Base-by-base conservation (phyloP, 2,888 invertebrate genomes). In the Axea sp. region DNA sequence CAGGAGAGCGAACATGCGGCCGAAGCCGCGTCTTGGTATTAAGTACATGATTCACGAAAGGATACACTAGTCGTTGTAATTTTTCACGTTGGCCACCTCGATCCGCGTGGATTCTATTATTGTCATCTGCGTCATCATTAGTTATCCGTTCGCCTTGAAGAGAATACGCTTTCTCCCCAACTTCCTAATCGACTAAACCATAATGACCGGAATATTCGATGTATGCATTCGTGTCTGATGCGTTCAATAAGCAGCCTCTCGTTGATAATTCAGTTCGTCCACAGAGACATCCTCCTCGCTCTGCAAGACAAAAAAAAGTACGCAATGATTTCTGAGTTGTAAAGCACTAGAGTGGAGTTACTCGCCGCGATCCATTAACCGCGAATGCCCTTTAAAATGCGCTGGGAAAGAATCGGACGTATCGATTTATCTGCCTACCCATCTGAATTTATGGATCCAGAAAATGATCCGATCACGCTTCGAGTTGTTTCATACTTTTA, bases 21-120 rank as follows among this genome's bases (percentile, higher is more conserved):
- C 85, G 15, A 88, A 86, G 77, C 88, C 88, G 76, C 88, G 88
- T 26, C 88, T 83, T 49, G 88, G 78, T 69, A 88, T 82, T 75
- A 88, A 88, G 81, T 88, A 86, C 88, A 88, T 88, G 68, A 68
- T 80, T 47, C 55, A 30, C 39, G 33, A 31, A 11, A 14, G 39
- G 35, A 31, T 31, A 12, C 45, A 26, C 49, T 68, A 33, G 5
- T 60, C 51, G 57, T 62, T 45, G 47, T 60, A 31, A 31, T 12
- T 33, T 8, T 17, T 14, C 47, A 6, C 6, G 17, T 1, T 22
- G 8, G 22, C 9, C 33, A 17, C 30, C 41, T 30, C 17, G 6
- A 22, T 43, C 26, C 35, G 3, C 43, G 33, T 1, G 2, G 31
- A 15, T 39, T 22, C 8, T 39, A 31, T 47, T 47, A 60, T 68